Evolutionary conservation across 2,888 invertebrate species (phyloP).

Genomic region (Drosophila neonasuta): DNA sequence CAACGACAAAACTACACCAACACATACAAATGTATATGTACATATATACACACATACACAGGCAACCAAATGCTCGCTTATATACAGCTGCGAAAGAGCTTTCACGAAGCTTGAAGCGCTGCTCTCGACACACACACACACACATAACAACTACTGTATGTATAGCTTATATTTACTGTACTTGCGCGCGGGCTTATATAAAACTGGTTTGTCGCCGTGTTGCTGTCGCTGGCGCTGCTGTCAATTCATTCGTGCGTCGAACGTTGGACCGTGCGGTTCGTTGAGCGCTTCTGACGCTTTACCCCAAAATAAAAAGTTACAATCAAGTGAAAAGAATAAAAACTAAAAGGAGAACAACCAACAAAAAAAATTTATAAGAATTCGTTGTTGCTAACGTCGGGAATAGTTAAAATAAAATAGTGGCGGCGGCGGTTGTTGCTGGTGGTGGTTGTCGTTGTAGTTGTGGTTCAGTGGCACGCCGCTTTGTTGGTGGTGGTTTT

Average conservation of each 20-base stretch:
- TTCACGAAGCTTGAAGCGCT: slow-evolving; percentile 44
- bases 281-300: slow-evolving; percentile 57
- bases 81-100: slow-evolving; percentile 62
- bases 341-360: slow-evolving; percentile 63
- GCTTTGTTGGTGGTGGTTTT: slow-evolving; percentile 67
- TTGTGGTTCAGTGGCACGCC: slow-evolving; percentile 45
- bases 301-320: slow-evolving; percentile 11
- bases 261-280: slow-evolving; percentile 79
- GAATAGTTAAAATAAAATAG: slow-evolving; percentile 64
- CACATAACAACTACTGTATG: slow-evolving; percentile 23
- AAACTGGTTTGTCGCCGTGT: slow-evolving; percentile 68
- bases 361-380: slow-evolving; percentile 35
- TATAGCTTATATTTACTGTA: slow-evolving; percentile 65
- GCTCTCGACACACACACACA: slow-evolving; percentile 37
- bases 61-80: slow-evolving; percentile 34
- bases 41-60: background rate
- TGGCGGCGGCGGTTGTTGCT: slow-evolving; percentile 58
- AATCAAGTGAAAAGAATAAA: slow-evolving; percentile 45
- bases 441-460: slow-evolving; percentile 56
- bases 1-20: slow-evolving; percentile 73
- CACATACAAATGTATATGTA: slow-evolving; percentile 21
- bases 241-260: slow-evolving; percentile 81
- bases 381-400: slow-evolving; percentile 73
- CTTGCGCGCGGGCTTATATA: slow-evolving; percentile 68
- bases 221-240: slow-evolving; percentile 57